Conservation (phyloP, 2,888 invertebrate species). For the Sisyra terminalis region DNA sequence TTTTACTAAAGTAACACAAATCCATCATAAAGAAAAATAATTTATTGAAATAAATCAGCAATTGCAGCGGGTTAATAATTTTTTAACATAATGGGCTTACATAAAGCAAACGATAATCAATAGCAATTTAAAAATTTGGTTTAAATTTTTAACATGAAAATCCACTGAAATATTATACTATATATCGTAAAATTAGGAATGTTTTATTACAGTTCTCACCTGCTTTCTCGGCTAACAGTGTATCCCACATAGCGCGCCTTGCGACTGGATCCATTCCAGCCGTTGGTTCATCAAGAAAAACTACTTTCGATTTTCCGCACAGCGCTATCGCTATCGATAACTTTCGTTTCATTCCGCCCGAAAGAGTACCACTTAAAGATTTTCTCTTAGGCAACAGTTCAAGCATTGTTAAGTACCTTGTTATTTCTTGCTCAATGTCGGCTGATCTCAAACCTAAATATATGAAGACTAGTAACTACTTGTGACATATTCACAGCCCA, state of each 20-base stretch:
- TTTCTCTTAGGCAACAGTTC: constrained; percentile 11
- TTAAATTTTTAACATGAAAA: no score
- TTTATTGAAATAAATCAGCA: no score
- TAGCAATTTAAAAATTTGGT: no score
- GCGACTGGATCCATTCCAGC: constrained; percentile 72
- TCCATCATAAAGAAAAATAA: no score
- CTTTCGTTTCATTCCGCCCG: constrained; percentile 57
- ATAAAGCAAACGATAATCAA: no score
- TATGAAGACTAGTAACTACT: no score
- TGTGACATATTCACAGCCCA: no score
- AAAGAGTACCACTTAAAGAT: constrained; percentile 26
- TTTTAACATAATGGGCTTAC: no score
- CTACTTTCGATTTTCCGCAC: constrained; percentile 48
- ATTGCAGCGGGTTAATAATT: no score
- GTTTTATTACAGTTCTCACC: constrained; percentile 18
- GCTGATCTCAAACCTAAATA: constrained; percentile 3
- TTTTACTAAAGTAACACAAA: no score
- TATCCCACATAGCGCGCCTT: constrained; percentile 57
- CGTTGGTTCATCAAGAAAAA: constrained; percentile 51
- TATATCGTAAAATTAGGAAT: not conserved
- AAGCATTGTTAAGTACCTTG: constrained; percentile 10
- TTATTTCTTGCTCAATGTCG: constrained; percentile 12
- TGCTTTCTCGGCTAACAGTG: constrained; percentile 46
- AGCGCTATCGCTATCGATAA: constrained; percentile 53
- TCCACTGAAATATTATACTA: no score